Percentiles rank a stretch among this genome's conserved stretches.
phyloP scores from a whole-genome alignment of 2,888 invertebrate genomes.

The Ypsolopha sequella region DNA sequence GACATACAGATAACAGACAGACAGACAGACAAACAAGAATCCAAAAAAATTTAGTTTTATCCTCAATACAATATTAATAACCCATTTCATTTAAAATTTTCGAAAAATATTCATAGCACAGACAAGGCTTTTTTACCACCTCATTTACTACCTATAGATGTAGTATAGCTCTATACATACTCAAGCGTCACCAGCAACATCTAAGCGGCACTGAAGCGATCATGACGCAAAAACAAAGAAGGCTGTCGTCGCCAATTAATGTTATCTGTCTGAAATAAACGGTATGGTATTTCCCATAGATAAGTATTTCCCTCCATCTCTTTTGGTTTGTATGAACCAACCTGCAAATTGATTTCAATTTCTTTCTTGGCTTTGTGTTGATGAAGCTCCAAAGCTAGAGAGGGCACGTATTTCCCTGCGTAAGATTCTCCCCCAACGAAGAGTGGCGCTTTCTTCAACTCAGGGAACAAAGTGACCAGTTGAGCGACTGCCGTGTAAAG shows the following conservation, averaged over 20 bases:
- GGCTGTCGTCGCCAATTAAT: no score
- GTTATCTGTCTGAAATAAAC: no score
- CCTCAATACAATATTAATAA: no score
- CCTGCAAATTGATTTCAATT: constrained; percentile 53
- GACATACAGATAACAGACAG: no score
- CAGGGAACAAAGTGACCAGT: constrained; percentile 73
- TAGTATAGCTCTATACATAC: no score
- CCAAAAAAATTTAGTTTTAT: no score
- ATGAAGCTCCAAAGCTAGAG: constrained; percentile 69
- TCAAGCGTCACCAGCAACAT: no score
- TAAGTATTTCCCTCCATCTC: background rate
- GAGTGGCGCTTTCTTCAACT: constrained; percentile 66
- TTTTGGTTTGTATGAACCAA: constrained; percentile 15
- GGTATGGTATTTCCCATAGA: no score
- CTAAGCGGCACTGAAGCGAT: background rate
- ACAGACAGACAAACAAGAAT: no score
- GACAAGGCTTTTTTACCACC: no score
- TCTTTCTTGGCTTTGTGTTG: constrained; percentile 29
- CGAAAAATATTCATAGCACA: background rate
- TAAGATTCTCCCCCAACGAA: constrained; percentile 77
- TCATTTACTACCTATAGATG: no score
- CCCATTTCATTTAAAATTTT: background rate
- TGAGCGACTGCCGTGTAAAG: constrained; percentile 69
- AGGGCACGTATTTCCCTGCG: constrained; percentile 72
- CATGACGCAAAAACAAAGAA: background rate